phyloP scores from a whole-genome alignment of 2,797 vertebrate species.

The Protonibea diacanthus region DNA sequence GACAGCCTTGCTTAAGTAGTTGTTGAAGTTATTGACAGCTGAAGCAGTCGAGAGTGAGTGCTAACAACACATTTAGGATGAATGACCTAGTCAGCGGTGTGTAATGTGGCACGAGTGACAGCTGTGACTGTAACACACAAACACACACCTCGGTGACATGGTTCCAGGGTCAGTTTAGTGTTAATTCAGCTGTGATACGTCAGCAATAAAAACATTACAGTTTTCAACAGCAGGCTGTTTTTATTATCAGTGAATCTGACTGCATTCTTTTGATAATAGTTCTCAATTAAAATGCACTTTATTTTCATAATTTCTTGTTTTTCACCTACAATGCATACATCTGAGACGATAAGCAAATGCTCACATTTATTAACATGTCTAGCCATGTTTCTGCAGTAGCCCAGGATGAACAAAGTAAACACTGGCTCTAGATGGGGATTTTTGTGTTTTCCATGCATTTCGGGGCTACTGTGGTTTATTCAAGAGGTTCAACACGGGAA shows the following conservation, averaged over 20 bases:
- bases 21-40: slow-evolving; percentile 76
- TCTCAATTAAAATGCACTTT: too few relatives aligned
- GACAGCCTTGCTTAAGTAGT: slow-evolving; percentile 46
- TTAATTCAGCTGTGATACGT: slow-evolving; percentile 48
- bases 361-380: neutral
- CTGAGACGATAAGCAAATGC: neutral
- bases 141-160: slow-evolving; percentile 28
- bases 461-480: too few relatives aligned
- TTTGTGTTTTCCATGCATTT: too few relatives aligned
- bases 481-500: too few relatives aligned
- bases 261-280: neutral
- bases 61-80: slow-evolving; percentile 79
- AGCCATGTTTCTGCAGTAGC: neutral
- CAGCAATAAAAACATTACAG: slow-evolving; percentile 21
- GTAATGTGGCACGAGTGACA: slow-evolving; percentile 69
- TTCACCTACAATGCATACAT: neutral
- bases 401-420: too few relatives aligned
- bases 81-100: slow-evolving; percentile 69
- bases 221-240: neutral
- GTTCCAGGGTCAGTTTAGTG: slow-evolving; percentile 25
- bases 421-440: too few relatives aligned
- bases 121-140: slow-evolving; percentile 57
- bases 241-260: neutral
- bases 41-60: slow-evolving; percentile 72
- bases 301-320: neutral